Evolutionary conservation across 2,888 invertebrate genomes (phyloP), one percentile per base, ranked within the genome.

Genomic region (Drosophila kambysellisi): DNA sequence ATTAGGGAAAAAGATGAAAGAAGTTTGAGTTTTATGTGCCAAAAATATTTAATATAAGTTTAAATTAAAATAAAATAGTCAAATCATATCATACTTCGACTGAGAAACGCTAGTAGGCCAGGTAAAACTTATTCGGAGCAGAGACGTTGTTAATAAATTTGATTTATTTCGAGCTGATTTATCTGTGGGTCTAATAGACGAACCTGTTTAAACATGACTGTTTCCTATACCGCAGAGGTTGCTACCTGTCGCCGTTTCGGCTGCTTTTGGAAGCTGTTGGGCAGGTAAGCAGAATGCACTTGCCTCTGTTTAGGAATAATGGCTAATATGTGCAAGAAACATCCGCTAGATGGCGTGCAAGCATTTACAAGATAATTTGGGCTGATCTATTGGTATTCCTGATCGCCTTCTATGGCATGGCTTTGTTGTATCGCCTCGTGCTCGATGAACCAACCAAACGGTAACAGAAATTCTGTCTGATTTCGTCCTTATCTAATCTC

Each of bases 351-450:
- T 98, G 98, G 98, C 95, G 95, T 80, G 98, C 98, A 46, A 98
- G 98, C 91, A 97, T 98, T 88, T 98, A 98, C 95, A 98, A 98
- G 93, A 94, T 98, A 79, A 96, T 98, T 70, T 98, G 98, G 97
- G 94, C 96, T 79, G 98, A 98, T 92, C 94, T 98, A 58, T 91
- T 97, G 25, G 94, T 96, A 52, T 98, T 97, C 92, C 94, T 97
- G 74, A 92, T 94, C n/a, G 92, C 96, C 64, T 98, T 97, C 93
- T 97, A 97, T 90, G 87, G 94, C 33, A 77, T 88, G 67, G 86
- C 83, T 1, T 25, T 88, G 2, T 15, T 90, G 20, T 91, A 91
- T 54, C 81, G 84, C 4, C 53, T 35, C 35, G 15, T 64, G 0
- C 64, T 91, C 0, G 33, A 39, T 2, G 64, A 66, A 0, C 4